A percentile compares a stretch with the other conserved stretches of the same genome.
Conservation (phyloP, 37 sponge, comb jelly and placozoan species). For the Halichondria panicea region DNA sequence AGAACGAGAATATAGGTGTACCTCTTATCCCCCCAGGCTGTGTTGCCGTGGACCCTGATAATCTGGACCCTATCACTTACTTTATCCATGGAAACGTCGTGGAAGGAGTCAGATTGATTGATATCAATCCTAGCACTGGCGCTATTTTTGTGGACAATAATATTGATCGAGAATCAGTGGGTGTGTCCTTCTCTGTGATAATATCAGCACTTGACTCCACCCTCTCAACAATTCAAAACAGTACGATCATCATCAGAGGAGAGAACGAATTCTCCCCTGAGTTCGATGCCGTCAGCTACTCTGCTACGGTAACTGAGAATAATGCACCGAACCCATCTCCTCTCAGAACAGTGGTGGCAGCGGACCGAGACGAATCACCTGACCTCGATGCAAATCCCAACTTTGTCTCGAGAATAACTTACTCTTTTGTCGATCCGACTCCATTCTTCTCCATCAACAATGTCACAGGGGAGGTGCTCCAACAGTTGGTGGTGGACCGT, state of each 20-base stretch:
- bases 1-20: constrained; percentile 16
- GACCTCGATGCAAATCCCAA: background rate
- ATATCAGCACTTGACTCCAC: constrained; percentile 39
- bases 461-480: constrained; percentile 42
- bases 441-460: constrained; percentile 27
- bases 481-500: constrained; percentile 20
- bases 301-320: constrained; percentile 39
- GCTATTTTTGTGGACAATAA: constrained; percentile 6
- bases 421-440: constrained; percentile 1
- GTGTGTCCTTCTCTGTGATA: constrained; percentile 6
- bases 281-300: constrained; percentile 24
- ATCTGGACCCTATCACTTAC: constrained; percentile 28
- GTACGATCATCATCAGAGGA: constrained; percentile 31
- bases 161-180: constrained; percentile 32
- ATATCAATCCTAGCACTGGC: constrained; percentile 47
- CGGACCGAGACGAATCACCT: constrained; percentile 64
- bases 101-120: constrained; percentile 17
- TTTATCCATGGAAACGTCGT: constrained; percentile 18
- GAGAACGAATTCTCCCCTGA: constrained; percentile 49
- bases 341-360: constrained; percentile 36
- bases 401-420: constrained; percentile 38
- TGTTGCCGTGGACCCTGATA: constrained; percentile 49
- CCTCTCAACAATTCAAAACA: background rate
- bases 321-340: background rate
- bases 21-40: constrained; percentile 35